A percentile compares a stretch with the other conserved stretches of the same genome.
phyloP scores from a whole-genome alignment of 2,113 vertebrate species.

The Sander vitreus region DNA sequence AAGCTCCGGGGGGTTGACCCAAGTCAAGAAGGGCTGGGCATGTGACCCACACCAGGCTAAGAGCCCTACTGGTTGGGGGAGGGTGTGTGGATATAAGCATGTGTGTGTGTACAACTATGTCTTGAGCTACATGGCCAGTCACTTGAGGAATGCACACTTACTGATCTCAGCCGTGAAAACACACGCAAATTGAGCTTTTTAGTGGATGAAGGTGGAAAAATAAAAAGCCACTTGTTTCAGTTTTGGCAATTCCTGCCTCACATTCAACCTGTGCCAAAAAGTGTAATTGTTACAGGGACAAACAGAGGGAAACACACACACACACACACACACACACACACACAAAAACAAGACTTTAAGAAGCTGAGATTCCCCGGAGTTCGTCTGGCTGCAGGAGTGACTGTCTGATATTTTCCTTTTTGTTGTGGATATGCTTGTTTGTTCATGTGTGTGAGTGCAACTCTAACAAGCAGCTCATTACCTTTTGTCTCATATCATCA shows the following conservation, averaged over 20 bases:
- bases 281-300: not conserved
- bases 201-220: conserved; percentile 4
- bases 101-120: conserved; percentile 60
- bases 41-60: conserved; percentile 73
- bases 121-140: conserved; percentile 58
- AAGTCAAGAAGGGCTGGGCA: conserved; percentile 80
- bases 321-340: conserved; percentile 10
- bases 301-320: not conserved
- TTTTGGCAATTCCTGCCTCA: conserved; percentile 19
- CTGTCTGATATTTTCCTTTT: conserved; percentile 39
- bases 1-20: conserved; percentile 72
- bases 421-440: conserved; percentile 20
- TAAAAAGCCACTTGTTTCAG: conserved; percentile 40
- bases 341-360: conserved; percentile 32
- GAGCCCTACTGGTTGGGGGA: conserved; percentile 63
- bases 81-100: conserved; percentile 35
- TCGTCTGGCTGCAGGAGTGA: conserved; percentile 36
- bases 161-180: conserved; percentile 43
- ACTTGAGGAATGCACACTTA: conserved; percentile 58
- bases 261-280: conserved; percentile 14
- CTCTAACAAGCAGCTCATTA: conserved; percentile 53
- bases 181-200: conserved; percentile 19
- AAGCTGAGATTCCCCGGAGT: conserved; percentile 38
- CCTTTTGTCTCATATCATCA: conserved; percentile 47
- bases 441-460: conserved; percentile 13